phyloP scores from a whole-genome alignment of 1,140 invertebrate species.

The Geopemphigus sp. region DNA sequence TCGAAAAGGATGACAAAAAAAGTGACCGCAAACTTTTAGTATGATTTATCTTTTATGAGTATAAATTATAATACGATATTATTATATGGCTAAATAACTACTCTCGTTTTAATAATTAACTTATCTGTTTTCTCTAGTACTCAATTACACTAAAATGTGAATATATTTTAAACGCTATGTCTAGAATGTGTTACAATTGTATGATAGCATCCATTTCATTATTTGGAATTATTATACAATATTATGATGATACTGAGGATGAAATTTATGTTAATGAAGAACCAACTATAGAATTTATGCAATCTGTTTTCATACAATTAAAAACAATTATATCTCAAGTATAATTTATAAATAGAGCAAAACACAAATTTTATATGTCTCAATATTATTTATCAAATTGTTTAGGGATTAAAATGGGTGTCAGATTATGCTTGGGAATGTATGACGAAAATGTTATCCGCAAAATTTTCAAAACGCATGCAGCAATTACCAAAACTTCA shows the following conservation, averaged over 20 bases:
- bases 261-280: not conserved
- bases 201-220: conserved; percentile 12
- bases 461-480: not conserved
- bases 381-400: no score
- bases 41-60: not conserved
- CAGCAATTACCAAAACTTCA: not conserved
- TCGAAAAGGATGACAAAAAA: not conserved
- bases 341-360: not conserved
- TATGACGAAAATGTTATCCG: conserved; percentile 15
- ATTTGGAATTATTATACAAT: conserved; percentile 23
- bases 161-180: conserved; percentile 9
- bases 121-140: conserved; percentile 18
- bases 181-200: conserved; percentile 14
- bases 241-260: not conserved
- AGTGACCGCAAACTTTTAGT: not conserved
- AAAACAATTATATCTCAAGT: conserved; percentile 34
- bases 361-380: no score
- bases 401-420: conserved; percentile 11
- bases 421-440: conserved; percentile 30
- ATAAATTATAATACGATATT: no score
- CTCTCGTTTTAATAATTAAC: not conserved
- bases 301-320: conserved; percentile 28
- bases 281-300: conserved; percentile 11
- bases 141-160: not conserved
- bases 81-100: not conserved